Percentiles rank a stretch among this genome's conserved stretches.
phyloP scores from a whole-genome alignment of 35 echinoderm and acorn worm genomes.

The Patiria miniata region DNA sequence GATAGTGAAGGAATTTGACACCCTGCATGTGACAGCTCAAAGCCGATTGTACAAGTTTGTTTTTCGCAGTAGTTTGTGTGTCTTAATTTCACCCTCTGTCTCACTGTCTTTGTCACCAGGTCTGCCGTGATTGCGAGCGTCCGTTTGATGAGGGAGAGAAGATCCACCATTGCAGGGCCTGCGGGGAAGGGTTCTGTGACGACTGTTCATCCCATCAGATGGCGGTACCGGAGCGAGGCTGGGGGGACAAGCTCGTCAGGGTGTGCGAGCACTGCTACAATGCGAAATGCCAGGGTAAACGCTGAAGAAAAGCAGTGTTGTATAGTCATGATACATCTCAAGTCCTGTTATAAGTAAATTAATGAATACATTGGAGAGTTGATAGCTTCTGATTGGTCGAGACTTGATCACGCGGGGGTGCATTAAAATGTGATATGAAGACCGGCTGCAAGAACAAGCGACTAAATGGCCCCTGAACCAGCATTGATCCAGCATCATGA shows the following conservation, averaged over 20 bases:
- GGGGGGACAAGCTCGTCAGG: constrained; percentile 87
- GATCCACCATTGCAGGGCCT: constrained; percentile 87
- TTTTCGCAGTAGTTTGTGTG: too few species aligned
- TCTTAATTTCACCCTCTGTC: not conserved
- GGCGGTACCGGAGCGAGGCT: constrained; percentile 94
- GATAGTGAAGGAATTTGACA: too few species aligned
- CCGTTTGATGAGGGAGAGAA: constrained; percentile 70
- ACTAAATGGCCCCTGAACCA: too few species aligned
- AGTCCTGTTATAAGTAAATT: not conserved
- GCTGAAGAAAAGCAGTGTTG: too few species aligned
- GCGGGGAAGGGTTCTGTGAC: constrained; percentile 95
- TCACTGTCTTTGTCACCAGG: constrained; percentile 34
- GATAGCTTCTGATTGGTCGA: too few species aligned
- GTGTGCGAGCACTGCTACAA: constrained; percentile 83
- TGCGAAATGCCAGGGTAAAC: constrained; percentile 50
- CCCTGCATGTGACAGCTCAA: too few species aligned
- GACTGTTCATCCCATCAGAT: constrained; percentile 68
- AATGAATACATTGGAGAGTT: not conserved
- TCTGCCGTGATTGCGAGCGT: constrained; percentile 54
- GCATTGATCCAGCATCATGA: too few species aligned
- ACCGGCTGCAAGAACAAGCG: too few species aligned
- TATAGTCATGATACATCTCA: not conserved
- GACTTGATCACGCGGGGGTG: too few species aligned
- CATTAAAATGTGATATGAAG: too few species aligned
- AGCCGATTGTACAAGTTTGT: too few species aligned